A percentile compares a stretch with the other conserved stretches of the same genome.
Evolutionary conservation across 2,888 invertebrate genomes (phyloP).

Genomic region (Acanthopleura granulata): DNA sequence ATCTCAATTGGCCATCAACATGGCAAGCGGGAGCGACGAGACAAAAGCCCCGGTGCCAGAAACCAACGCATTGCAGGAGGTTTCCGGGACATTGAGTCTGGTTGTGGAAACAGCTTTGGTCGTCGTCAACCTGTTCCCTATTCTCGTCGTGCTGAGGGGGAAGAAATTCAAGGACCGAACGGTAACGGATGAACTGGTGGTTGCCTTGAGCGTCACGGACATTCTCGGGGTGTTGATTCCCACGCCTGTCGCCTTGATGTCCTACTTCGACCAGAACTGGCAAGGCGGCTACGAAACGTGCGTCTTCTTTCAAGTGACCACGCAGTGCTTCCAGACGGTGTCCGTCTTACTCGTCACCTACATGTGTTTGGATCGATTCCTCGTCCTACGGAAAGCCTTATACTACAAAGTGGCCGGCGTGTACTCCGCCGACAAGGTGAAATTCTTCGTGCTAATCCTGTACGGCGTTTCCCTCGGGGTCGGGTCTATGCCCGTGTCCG

Average conservation of each 20-base stretch:
- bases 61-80: conserved; percentile 20
- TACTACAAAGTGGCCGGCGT: conserved; percentile 11
- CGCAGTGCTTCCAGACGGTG: conserved; percentile 46
- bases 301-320: conserved; percentile 50
- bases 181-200: conserved; percentile 46
- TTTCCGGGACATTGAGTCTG: conserved; percentile 45
- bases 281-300: conserved; percentile 50
- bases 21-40: too few species aligned
- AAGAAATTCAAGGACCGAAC: conserved; percentile 38
- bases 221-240: conserved; percentile 52
- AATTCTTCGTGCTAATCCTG: conserved; percentile 34
- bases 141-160: conserved; percentile 41
- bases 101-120: conserved; percentile 44
- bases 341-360: conserved; percentile 47
- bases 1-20: too few species aligned
- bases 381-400: conserved; percentile 27
- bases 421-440: conserved; percentile 28
- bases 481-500: conserved; percentile 46
- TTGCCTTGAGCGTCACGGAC: conserved; percentile 48
- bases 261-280: conserved; percentile 50
- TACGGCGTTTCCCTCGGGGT: conserved; percentile 40
- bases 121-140: conserved; percentile 48
- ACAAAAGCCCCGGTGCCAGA: too few species aligned
- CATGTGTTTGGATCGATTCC: conserved; percentile 45
- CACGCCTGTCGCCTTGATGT: conserved; percentile 46